Percentiles rank a stretch among this genome's conserved stretches.
phyloP scores from a whole-genome alignment of 2,113 vertebrate genomes.

The Scartelaos histophorus region DNA sequence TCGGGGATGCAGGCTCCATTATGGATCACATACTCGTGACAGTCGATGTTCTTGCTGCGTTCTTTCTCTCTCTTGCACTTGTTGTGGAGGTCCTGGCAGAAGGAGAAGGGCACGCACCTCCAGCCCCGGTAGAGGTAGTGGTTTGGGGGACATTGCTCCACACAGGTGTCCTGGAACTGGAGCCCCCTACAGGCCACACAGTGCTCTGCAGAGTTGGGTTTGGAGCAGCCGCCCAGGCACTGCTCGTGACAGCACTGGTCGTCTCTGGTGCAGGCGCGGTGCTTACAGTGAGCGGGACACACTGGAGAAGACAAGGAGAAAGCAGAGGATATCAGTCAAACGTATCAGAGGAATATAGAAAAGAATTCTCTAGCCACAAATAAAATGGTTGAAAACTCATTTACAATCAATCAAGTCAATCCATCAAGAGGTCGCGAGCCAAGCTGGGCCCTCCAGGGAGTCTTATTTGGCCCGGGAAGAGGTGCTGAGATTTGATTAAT shows the following conservation, averaged over 20 bases:
- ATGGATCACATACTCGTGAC: constrained; percentile 89
- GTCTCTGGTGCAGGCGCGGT: constrained; percentile 83
- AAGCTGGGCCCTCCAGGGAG: too few species aligned
- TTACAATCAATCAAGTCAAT: too few species aligned
- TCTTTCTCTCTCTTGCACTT: constrained; percentile 77
- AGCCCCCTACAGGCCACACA: constrained; percentile 90
- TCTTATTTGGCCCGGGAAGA: too few species aligned
- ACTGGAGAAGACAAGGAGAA: constrained; percentile 68
- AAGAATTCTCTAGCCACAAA: too few species aligned
- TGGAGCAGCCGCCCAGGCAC: constrained; percentile 88
- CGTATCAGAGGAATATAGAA: neutral
- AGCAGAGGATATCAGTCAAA: neutral
- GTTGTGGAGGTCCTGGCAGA: constrained; percentile 91
- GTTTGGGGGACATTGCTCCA: constrained; percentile 83
- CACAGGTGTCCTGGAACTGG: constrained; percentile 78
- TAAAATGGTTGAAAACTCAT: too few species aligned
- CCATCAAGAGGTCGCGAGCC: too few species aligned
- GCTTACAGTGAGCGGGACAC: constrained; percentile 86
- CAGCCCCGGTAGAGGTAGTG: constrained; percentile 87
- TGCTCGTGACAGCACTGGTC: constrained; percentile 90
- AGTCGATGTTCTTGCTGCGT: constrained; percentile 71
- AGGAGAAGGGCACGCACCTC: constrained; percentile 88
- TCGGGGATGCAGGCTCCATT: constrained; percentile 85
- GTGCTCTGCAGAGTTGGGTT: constrained; percentile 75
- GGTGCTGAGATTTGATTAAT: too few species aligned